Conservation (phyloP, 1,140 invertebrate genomes). For the Ceratosolen fusciceps region DNA sequence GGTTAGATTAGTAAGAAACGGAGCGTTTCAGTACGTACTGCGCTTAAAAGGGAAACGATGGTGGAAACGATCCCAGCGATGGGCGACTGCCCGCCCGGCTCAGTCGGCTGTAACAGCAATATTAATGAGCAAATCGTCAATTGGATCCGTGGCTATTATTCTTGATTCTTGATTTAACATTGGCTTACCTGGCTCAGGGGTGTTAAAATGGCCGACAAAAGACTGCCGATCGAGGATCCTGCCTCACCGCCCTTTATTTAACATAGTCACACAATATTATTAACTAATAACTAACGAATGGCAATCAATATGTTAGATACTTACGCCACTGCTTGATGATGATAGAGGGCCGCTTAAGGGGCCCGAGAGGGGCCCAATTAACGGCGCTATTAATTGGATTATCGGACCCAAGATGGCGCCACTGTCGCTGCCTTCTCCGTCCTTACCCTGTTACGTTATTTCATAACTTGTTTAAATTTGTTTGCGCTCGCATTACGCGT, state of each 20-base stretch:
- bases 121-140: too few relatives aligned
- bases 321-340: conserved; percentile 62
- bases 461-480: too few relatives aligned
- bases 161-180: not conserved
- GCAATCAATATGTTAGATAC: conserved; percentile 28
- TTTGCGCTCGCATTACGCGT: too few relatives aligned
- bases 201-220: conserved; percentile 52
- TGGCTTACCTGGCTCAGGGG: conserved; percentile 61
- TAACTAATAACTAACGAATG: not conserved
- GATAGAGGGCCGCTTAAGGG: conserved; percentile 63
- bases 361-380: conserved; percentile 63
- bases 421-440: conserved; percentile 62
- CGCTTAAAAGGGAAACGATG: conserved; percentile 61
- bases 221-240: conserved; percentile 55
- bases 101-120: conserved; percentile 56
- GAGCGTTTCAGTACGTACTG: conserved; percentile 56
- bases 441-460: conserved; percentile 61
- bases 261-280: not conserved
- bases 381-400: conserved; percentile 59
- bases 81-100: conserved; percentile 58
- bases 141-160: too few relatives aligned
- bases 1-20: too few relatives aligned
- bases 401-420: conserved; percentile 61
- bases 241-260: conserved; percentile 44
- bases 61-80: conserved; percentile 60